Percentiles rank a stretch among this genome's conserved stretches.
Conservation (phyloP, 2,113 vertebrate genomes). For the Oncorhynchus gorbuscha region DNA sequence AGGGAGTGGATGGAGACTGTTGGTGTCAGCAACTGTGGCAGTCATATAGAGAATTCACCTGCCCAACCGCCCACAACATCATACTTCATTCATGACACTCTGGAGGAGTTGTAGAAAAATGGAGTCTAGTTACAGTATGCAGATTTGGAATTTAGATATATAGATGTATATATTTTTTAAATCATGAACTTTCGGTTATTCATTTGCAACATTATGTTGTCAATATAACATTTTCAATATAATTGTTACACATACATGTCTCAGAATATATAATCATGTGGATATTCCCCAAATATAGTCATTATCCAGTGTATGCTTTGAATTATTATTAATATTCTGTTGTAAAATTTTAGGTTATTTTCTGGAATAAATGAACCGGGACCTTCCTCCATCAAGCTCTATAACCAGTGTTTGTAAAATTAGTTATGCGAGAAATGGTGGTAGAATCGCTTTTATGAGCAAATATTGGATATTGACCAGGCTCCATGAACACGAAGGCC, state of each 20-base stretch:
- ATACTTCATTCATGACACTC: not conserved
- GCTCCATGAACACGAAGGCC: too few relatives aligned
- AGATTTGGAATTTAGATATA: not conserved
- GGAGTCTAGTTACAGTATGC: not conserved
- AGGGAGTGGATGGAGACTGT: not conserved
- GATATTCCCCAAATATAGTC: not conserved
- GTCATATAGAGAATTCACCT: not conserved
- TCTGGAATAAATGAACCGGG: not conserved
- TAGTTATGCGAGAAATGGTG: too few relatives aligned
- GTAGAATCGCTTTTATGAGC: too few relatives aligned
- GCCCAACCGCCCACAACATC: not conserved
- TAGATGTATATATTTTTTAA: too few relatives aligned
- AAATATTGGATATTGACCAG: too few relatives aligned
- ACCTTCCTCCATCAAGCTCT: slow-evolving; percentile 46
- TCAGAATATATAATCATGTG: not conserved
- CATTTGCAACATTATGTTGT: not conserved
- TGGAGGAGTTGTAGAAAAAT: not conserved
- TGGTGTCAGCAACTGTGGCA: not conserved
- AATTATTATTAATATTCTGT: not conserved
- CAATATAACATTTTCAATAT: not conserved
- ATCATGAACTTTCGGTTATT: not conserved
- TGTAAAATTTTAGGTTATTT: not conserved
- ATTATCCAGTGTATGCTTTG: not conserved
- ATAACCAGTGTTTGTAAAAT: slow-evolving; percentile 1
- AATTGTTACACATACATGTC: not conserved